phyloP scores from a whole-genome alignment of 1,140 invertebrate species.

The Drosophila rhopaloa region DNA sequence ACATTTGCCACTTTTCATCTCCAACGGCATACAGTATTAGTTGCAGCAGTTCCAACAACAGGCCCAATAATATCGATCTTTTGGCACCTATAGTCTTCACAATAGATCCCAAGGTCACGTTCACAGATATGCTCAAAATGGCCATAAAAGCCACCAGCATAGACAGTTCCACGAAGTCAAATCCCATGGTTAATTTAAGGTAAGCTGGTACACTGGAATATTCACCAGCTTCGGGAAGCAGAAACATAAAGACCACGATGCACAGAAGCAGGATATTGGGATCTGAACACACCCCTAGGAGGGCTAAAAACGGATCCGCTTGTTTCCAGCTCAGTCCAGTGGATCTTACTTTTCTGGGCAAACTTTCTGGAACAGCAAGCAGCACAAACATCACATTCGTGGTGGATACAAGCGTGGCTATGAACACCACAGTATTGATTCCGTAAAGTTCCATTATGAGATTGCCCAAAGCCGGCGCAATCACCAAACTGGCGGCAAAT shows the following conservation, averaged over 20 bases:
- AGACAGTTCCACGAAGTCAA: constrained; percentile 96
- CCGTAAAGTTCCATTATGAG: constrained; percentile 95
- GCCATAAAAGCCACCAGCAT: constrained; percentile 98
- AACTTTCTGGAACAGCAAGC: constrained; percentile 98
- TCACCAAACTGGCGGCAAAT: constrained; percentile 98
- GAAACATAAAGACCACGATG: constrained; percentile 98
- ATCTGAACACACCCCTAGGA: constrained; percentile 97
- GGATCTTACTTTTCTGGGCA: constrained; percentile 95
- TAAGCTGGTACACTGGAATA: constrained; percentile 99
- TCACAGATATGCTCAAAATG: constrained; percentile 97
- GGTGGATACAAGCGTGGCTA: constrained; percentile 96
- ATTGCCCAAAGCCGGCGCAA: constrained; percentile 97
- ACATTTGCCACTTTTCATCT: constrained; percentile 95
- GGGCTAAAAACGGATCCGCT: constrained; percentile 97
- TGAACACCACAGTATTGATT: constrained; percentile 96
- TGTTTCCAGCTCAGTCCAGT: constrained; percentile 96
- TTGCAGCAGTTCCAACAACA: constrained; percentile 98
- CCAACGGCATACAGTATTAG: constrained; percentile 97
- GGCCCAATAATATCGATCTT: constrained; percentile 97
- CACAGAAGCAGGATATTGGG: constrained; percentile 98
- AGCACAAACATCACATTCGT: constrained; percentile 99
- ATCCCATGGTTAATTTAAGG: constrained; percentile 98
- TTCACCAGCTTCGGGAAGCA: constrained; percentile 98
- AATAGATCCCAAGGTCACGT: constrained; percentile 94
- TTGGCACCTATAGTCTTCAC: constrained; percentile 95